Conservation (phyloP, 92 coral and sea anemone genomes). For the Palythoa grandis region DNA sequence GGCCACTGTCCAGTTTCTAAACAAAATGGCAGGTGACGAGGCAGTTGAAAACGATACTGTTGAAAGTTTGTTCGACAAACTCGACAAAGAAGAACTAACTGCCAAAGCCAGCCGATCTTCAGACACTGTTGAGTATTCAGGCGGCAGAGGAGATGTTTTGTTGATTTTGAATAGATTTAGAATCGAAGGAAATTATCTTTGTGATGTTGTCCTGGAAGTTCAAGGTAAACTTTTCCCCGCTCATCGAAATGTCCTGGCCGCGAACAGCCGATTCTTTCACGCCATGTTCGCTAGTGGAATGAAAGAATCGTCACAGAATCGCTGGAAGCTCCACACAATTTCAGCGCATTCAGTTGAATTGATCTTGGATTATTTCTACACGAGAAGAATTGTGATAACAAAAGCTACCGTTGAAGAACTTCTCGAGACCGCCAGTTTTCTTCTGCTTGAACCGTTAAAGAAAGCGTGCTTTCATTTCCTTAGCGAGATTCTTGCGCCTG, state of each 20-base stretch:
- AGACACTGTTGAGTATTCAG: slow-evolving; percentile 40
- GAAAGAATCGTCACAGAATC: slow-evolving; percentile 44
- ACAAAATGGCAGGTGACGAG: slow-evolving; percentile 41
- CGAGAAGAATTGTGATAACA: slow-evolving; percentile 21
- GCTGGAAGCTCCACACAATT: slow-evolving; percentile 42
- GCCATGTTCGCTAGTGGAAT: slow-evolving; percentile 45
- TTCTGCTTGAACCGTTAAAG: slow-evolving; percentile 33
- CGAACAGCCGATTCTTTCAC: slow-evolving; percentile 45
- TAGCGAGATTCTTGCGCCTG: slow-evolving; percentile 44
- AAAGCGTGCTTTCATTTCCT: slow-evolving; percentile 46
- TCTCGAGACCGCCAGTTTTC: slow-evolving; percentile 38
- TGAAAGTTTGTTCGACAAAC: slow-evolving; percentile 47
- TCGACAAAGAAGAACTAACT: slow-evolving; percentile 38
- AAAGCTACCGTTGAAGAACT: slow-evolving; percentile 39
- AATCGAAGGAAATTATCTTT: slow-evolving; percentile 42
- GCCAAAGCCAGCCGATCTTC: slow-evolving; percentile 34
- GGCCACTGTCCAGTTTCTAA: slow-evolving; percentile 26
- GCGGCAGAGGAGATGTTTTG: slow-evolving; percentile 40
- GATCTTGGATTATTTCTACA: slow-evolving; percentile 39
- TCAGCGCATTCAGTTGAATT: slow-evolving; percentile 40
- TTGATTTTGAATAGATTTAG: slow-evolving; percentile 42
- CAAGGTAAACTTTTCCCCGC: slow-evolving; percentile 42
- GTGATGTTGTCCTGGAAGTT: slow-evolving; percentile 41
- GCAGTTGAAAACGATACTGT: slow-evolving; percentile 32
- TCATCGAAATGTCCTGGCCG: slow-evolving; percentile 44